Conservation (phyloP, 2,797 vertebrate genomes). For the Coregonus sp. region DNA sequence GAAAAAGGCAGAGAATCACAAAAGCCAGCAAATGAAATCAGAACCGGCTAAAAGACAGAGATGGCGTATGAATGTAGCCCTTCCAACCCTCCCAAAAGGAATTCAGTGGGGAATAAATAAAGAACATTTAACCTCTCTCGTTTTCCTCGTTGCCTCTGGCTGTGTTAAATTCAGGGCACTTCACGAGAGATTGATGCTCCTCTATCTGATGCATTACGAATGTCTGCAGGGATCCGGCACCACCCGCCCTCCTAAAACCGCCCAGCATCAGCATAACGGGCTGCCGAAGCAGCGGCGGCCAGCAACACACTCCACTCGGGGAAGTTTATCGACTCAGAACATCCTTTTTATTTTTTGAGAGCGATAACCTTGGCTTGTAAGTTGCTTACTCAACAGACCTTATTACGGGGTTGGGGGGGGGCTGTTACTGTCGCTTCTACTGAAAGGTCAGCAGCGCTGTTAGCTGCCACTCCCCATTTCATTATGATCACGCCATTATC, state of each 20-base stretch:
- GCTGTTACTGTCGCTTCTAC: constrained; percentile 61
- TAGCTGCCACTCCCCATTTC: constrained; percentile 60
- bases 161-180: constrained; percentile 49
- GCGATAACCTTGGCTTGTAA: constrained; percentile 74
- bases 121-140: constrained; percentile 36
- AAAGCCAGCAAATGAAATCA: constrained; percentile 48
- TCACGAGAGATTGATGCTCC: constrained; percentile 69
- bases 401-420: constrained; percentile 60
- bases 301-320: constrained; percentile 20
- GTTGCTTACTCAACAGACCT: constrained; percentile 83
- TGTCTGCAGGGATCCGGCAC: constrained; percentile 55
- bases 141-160: constrained; percentile 40
- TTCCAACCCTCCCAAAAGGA: constrained; percentile 33
- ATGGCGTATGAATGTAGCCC: not conserved
- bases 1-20: constrained; percentile 33
- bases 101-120: constrained; percentile 40
- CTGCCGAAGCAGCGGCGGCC: constrained; percentile 12
- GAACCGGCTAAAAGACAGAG: not conserved
- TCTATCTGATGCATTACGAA: constrained; percentile 67
- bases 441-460: constrained; percentile 75
- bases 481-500: constrained; percentile 74
- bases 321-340: constrained; percentile 73
- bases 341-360: constrained; percentile 14
- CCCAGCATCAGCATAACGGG: constrained; percentile 63
- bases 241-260: constrained; percentile 61